A percentile compares a stretch with the other conserved stretches of the same genome.
phyloP scores from a whole-genome alignment of 2,888 invertebrate species.

The Nebria brevicollis region DNA sequence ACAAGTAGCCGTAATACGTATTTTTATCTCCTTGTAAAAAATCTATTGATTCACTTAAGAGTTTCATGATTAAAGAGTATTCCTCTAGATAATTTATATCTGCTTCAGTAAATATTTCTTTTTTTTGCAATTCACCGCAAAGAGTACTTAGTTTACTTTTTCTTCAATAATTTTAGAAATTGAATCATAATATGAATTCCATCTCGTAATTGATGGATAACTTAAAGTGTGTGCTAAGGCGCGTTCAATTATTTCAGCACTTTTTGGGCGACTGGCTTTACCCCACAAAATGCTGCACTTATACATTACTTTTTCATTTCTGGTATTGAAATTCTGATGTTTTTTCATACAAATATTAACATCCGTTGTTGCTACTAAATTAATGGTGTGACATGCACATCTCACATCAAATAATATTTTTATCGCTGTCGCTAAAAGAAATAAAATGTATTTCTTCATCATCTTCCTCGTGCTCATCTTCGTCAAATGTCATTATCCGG shows the following conservation, averaged over 20 bases:
- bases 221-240: slow-evolving; percentile 27
- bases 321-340: slow-evolving; percentile 7
- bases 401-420: slow-evolving; percentile 29
- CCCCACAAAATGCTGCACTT: slow-evolving; percentile 38
- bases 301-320: slow-evolving; percentile 22
- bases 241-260: slow-evolving; percentile 37
- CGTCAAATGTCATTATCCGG: not conserved
- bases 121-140: slow-evolving; percentile 22
- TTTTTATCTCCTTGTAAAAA: slow-evolving; percentile 36
- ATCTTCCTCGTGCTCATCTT: not conserved
- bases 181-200: slow-evolving; percentile 38
- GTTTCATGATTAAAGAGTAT: slow-evolving; percentile 26
- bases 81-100: slow-evolving; percentile 41
- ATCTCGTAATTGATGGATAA: slow-evolving; percentile 33
- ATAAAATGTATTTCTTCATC: not conserved
- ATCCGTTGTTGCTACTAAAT: slow-evolving; percentile 45
- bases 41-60: slow-evolving; percentile 33
- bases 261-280: slow-evolving; percentile 29
- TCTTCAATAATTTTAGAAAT: slow-evolving; percentile 38
- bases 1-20: slow-evolving; percentile 27
- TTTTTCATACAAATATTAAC: slow-evolving; percentile 17
- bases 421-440: not conserved
- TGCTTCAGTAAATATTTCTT: slow-evolving; percentile 27
- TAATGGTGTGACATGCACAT: slow-evolving; percentile 48
- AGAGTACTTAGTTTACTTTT: slow-evolving; percentile 35